These are phyloP conservation scores for Dexiosoma caninum DNA, from an alignment of 2,888 invertebrate species.

Conservation along the genomic window DNA sequence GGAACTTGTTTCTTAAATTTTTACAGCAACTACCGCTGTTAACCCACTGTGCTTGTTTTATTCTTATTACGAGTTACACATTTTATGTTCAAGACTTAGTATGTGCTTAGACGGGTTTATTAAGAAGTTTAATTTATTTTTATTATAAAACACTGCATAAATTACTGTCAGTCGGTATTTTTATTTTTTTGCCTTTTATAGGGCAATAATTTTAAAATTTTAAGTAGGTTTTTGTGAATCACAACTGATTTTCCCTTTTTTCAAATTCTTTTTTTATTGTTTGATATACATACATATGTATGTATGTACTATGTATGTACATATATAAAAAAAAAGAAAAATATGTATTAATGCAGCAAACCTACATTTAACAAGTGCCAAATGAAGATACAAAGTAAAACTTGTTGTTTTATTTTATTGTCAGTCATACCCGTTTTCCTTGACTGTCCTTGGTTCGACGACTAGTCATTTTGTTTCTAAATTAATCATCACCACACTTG, in stretches of 20 bases:
- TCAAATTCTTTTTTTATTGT: background rate
- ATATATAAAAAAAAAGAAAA: no score
- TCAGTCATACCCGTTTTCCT: no score
- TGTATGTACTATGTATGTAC: background rate
- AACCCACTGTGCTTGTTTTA: slow-evolving; percentile 44
- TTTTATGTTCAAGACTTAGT: background rate
- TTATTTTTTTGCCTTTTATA: slow-evolving; percentile 3
- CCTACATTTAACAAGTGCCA: background rate
- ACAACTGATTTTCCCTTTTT: slow-evolving; percentile 43
- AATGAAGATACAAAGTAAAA: slow-evolving; percentile 2
- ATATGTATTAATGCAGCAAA: background rate
- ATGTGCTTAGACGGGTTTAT: background rate
- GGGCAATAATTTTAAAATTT: background rate
- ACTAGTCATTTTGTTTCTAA: no score
- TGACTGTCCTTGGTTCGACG: no score
- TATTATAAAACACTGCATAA: background rate
- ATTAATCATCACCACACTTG: no score
- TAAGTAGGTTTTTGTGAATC: slow-evolving; percentile 42
- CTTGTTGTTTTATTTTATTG: no score
- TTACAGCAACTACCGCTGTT: background rate
- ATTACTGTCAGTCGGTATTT: background rate
- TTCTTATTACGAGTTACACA: background rate
- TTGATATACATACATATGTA: background rate
- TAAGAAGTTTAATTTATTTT: background rate
- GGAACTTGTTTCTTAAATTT: slow-evolving; percentile 31